Conservation (phyloP, 2,113 vertebrate genomes). For the Campylorhamphus procurvoides region DNA sequence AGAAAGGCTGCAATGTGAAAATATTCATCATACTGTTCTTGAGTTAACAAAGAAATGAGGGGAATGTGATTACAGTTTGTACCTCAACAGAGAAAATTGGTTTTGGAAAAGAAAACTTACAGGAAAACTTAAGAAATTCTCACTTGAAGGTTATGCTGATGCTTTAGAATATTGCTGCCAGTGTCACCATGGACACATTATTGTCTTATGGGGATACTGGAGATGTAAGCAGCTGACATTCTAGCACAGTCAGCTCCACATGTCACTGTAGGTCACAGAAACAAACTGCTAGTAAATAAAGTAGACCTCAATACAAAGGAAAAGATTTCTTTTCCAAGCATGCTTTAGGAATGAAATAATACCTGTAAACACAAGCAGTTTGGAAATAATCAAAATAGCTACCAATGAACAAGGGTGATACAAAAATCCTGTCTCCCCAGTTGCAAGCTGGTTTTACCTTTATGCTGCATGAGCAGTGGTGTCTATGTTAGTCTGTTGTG, state of each 20-base stretch:
- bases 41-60: neutral
- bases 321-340: neutral
- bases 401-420: neutral
- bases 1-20: neutral
- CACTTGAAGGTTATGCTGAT: neutral
- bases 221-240: neutral
- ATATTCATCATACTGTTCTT: neutral
- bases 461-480: neutral
- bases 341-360: neutral
- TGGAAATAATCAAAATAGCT: neutral
- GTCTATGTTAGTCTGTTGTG: neutral
- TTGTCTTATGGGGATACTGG: neutral
- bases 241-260: neutral
- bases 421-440: neutral
- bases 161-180: neutral
- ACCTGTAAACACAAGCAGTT: neutral
- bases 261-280: neutral
- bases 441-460: neutral
- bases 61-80: neutral
- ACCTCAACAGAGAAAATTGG: neutral
- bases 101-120: neutral
- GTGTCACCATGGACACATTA: neutral
- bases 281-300: neutral
- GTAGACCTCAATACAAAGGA: neutral
- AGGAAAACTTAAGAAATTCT: neutral